Evolutionary conservation across 1,140 invertebrate species (phyloP).

Genomic region (Drosophila repletoides): DNA sequence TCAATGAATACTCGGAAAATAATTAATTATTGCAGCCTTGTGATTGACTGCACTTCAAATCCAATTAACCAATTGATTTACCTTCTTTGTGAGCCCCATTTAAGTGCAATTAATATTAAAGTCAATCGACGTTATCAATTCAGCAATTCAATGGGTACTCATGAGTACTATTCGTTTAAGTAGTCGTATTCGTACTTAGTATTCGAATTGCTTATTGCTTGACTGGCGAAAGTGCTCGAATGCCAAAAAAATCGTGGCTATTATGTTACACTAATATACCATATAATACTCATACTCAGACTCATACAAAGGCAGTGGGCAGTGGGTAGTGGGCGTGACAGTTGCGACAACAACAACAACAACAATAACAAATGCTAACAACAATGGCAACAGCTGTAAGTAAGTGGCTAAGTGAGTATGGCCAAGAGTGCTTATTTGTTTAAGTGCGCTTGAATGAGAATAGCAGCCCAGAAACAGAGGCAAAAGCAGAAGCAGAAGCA

Average conservation of each 20-base stretch:
- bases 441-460: conserved; percentile 53
- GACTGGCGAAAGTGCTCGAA: no score
- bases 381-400: conserved; percentile 52
- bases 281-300: conserved; percentile 28
- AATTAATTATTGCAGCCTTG: no score
- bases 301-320: not conserved
- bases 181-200: not conserved
- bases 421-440: conserved; percentile 61
- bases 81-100: no score
- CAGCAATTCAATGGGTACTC: no score
- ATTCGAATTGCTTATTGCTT: not conserved
- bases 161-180: no score
- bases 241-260: no score
- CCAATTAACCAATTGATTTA: no score
- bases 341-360: conserved; percentile 12
- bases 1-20: no score
- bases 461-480: conserved; percentile 16
- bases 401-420: conserved; percentile 63
- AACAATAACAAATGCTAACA: conserved; percentile 30
- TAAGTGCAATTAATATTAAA: no score
- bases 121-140: no score
- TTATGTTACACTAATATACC: conserved; percentile 43
- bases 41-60: no score
- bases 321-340: conserved; percentile 27
- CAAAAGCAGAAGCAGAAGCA: conserved; percentile 5